Base-by-base conservation (phyloP, 2,797 vertebrate genomes). In the Tamandua tetradactyla region DNA sequence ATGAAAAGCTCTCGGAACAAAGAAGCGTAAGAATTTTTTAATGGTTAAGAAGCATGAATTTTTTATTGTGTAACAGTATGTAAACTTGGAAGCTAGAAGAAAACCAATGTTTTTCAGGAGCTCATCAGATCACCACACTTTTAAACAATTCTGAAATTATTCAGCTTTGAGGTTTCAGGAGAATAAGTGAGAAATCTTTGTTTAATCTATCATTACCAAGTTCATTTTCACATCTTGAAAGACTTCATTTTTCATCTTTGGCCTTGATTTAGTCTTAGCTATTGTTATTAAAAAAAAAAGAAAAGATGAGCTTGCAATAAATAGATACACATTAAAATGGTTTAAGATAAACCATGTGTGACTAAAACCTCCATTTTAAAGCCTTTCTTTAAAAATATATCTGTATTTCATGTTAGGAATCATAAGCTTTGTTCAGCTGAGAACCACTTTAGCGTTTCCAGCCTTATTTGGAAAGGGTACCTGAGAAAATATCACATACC, bases 171-270 rank as follows among this genome's bases (percentile, higher is more conserved):
- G 86, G 40, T 91, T 64, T 20, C 42, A 78, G 80, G 18, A 86
- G 40, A 62, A 15, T 25, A 1, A 22, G 30, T 35, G 2, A 17
- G 2, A 72, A 79, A 23, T 23, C 55, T 86, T 59, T 69, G 25
- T 91, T 85, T 64, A 93, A 59, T 68, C 12, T 35, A 22, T 64
- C 57, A 25, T 93, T 68, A 47, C 25, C 15, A 42, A 80, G 30
- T 86, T 95, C 72, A 64, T 94, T 85, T 81, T 83, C 71, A 90
- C 35, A 83, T 97, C 89, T 89, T 90, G 52, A 89, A 96, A 94
- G 87, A 40, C 91, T 89, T 94, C 37, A 0, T 72, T 92, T 71
- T 96, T 87, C 69, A 30, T 83, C 94, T 81, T 95, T 59, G 12
- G 42, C 83, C 84, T 92, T 87, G 25, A 93, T 89, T 96, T 94